These are phyloP conservation scores for Melipona bicolor DNA, from an alignment of 2,888 invertebrate genomes.

Conservation along the genomic window DNA sequence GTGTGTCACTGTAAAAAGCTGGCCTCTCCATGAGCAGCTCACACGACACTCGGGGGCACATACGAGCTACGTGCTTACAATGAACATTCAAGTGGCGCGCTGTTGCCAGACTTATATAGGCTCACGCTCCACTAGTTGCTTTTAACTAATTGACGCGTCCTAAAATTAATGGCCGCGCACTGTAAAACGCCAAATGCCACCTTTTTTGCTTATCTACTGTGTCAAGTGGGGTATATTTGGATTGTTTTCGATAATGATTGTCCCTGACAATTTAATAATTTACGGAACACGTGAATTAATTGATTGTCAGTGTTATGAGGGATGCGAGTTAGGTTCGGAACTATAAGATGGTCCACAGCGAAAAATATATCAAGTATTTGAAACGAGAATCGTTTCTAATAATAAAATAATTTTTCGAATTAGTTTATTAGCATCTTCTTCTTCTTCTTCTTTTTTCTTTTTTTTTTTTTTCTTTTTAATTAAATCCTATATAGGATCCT, in stretches of 20 bases:
- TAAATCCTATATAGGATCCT: too few relatives aligned
- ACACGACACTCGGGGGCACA: constrained; percentile 29
- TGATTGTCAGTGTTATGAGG: not conserved
- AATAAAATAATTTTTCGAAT: not conserved
- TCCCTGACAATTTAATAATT: not conserved
- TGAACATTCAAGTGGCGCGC: constrained; percentile 63
- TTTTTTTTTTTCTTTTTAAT: too few relatives aligned
- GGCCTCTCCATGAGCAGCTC: constrained; percentile 50
- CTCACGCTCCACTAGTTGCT: constrained; percentile 41
- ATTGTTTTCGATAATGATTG: not conserved
- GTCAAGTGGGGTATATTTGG: too few relatives aligned
- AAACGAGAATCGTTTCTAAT: not conserved
- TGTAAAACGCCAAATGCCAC: not conserved
- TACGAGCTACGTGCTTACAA: constrained; percentile 48
- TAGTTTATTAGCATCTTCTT: not conserved
- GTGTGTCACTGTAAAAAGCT: constrained; percentile 65
- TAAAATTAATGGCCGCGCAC: constrained; percentile 27
- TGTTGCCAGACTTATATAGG: constrained; percentile 62
- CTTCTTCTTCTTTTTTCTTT: too few relatives aligned
- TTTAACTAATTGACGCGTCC: constrained; percentile 52
- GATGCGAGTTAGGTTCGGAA: not conserved
- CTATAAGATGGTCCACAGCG: not conserved
- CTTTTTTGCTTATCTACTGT: not conserved
- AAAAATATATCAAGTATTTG: not conserved
- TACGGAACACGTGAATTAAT: not conserved